Conservation (phyloP, 2,797 vertebrate species). For the Fistularia commersonii region DNA sequence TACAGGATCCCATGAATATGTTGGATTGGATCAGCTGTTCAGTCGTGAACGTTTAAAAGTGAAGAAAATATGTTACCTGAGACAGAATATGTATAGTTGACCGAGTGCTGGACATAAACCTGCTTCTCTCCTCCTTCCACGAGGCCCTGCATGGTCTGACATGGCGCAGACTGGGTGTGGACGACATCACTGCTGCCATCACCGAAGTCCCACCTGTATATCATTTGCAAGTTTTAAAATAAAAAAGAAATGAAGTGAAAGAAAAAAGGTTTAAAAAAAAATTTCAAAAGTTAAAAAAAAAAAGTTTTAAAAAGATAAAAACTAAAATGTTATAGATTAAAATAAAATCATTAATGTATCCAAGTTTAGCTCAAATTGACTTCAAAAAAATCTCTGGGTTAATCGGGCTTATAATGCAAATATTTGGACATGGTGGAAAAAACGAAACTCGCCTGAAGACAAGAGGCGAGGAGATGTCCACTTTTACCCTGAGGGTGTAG, state of each 20-base stretch:
- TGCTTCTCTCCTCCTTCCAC: conserved; percentile 42
- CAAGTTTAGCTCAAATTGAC: too few species aligned
- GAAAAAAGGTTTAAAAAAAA: background rate
- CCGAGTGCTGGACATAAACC: conserved; percentile 56
- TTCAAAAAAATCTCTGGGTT: too few species aligned
- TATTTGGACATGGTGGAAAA: background rate
- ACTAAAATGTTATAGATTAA: too few species aligned
- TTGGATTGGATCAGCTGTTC: background rate
- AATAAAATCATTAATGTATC: too few species aligned
- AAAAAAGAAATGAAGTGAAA: background rate
- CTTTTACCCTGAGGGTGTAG: conserved; percentile 64
- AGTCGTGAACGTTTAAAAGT: background rate
- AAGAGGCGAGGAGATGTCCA: conserved; percentile 67
- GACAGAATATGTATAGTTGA: conserved; percentile 61
- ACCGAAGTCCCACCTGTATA: conserved; percentile 79
- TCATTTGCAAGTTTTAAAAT: conserved; percentile 1
- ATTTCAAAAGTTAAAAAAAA: too few species aligned
- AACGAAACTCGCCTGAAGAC: conserved; percentile 63
- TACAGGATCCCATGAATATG: too few species aligned
- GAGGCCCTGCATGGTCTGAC: conserved; percentile 30
- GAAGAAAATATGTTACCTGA: conserved; percentile 59
- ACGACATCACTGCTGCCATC: conserved; percentile 52
- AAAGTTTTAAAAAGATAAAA: too few species aligned
- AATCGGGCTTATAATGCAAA: too few species aligned
- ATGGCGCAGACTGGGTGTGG: conserved; percentile 52